phyloP scores from a whole-genome alignment of 2,797 vertebrate species.

The Lutjanus campechanus region DNA sequence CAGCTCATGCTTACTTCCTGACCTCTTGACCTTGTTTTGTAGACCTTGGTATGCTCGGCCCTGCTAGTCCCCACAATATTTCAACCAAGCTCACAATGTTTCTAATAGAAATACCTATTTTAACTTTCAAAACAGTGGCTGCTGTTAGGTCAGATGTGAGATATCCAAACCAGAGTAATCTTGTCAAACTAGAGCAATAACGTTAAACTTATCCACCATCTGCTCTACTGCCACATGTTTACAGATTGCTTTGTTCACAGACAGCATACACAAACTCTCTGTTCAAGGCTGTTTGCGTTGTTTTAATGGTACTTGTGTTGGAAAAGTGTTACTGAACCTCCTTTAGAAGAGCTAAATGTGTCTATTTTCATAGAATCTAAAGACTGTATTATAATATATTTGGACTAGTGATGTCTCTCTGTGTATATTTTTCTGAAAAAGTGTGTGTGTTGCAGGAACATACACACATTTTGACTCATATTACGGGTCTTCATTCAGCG shows the following conservation, averaged over 20 bases:
- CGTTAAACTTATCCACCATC: not conserved
- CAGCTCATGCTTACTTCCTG: not conserved
- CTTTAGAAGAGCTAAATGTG: no score
- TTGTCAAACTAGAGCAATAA: not conserved
- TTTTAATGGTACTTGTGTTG: not conserved
- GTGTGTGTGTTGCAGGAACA: no score
- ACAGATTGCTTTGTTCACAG: constrained; percentile 25
- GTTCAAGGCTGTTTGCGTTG: not conserved
- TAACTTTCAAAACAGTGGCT: not conserved
- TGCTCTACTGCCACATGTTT: not conserved
- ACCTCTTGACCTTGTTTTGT: constrained; percentile 14
- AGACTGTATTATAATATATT: not conserved
- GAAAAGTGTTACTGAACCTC: no score
- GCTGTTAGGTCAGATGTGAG: not conserved
- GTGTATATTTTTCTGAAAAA: not conserved
- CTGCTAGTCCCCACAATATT: not conserved
- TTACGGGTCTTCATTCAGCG: not conserved
- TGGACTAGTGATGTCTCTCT: not conserved
- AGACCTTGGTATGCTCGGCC: not conserved
- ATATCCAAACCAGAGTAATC: not conserved
- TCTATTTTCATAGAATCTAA: not conserved
- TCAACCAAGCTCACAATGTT: not conserved
- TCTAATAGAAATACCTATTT: not conserved
- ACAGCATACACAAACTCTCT: not conserved
- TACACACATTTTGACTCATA: not conserved